These are phyloP conservation scores for Varroa destructor DNA, from an alignment of 1,140 invertebrate species.

Conservation along the genomic window DNA sequence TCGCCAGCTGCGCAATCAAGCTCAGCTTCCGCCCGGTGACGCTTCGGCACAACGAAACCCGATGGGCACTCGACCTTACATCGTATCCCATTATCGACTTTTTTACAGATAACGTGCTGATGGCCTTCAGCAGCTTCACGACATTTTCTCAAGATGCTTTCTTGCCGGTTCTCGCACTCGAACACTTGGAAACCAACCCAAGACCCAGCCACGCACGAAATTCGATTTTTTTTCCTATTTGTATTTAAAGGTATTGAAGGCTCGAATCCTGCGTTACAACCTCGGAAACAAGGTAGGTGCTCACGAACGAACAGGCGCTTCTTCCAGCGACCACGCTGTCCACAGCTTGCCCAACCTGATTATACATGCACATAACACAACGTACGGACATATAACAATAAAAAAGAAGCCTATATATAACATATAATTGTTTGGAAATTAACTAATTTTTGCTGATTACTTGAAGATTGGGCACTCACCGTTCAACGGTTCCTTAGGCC, in stretches of 20 bases:
- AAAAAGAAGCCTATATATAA: too few species aligned
- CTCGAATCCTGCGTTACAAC: slow-evolving; percentile 6
- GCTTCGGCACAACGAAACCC: slow-evolving; percentile 5
- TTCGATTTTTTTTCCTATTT: slow-evolving; percentile 1
- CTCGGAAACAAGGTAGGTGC: slow-evolving; percentile 1
- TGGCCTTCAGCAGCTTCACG: background rate
- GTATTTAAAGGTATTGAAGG: slow-evolving; percentile 3
- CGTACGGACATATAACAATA: too few species aligned
- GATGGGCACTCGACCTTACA: background rate
- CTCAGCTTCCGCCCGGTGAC: background rate
- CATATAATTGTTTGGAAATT: too few species aligned
- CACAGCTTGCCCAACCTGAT: slow-evolving; percentile 18
- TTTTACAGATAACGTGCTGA: background rate
- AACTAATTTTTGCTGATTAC: too few species aligned
- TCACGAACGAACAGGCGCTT: slow-evolving; percentile 16
- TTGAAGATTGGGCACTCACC: too few species aligned
- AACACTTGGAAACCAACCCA: slow-evolving; percentile 4
- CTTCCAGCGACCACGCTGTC: slow-evolving; percentile 12
- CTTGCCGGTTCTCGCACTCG: background rate
- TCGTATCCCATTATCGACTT: background rate
- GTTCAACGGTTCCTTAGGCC: too few species aligned
- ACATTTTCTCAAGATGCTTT: background rate
- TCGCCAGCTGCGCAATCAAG: background rate
- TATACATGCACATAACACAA: too few species aligned
- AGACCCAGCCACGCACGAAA: slow-evolving; percentile 14